Conservation (phyloP, 2,113 vertebrate genomes). For the Salvator merianae region DNA sequence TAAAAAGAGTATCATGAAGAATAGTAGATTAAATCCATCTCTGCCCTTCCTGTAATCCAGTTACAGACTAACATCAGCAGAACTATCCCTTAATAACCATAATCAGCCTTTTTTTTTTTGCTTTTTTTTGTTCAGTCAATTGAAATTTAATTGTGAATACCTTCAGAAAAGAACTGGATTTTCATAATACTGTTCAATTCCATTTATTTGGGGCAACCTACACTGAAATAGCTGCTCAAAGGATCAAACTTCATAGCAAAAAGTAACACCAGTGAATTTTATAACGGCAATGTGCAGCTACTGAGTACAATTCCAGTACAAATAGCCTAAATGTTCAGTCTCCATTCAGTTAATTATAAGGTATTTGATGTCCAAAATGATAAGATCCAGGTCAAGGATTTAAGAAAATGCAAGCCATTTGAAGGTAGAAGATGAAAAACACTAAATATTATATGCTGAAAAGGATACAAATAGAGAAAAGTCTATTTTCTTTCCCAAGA, state of each 20-base stretch:
- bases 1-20: conserved; percentile 30
- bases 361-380: conserved; percentile 24
- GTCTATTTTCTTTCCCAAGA: too few relatives aligned
- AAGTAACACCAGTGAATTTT: conserved; percentile 46
- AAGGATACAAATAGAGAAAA: neutral
- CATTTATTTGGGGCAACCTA: conserved; percentile 51
- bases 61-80: conserved; percentile 29
- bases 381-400: conserved; percentile 33
- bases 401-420: conserved; percentile 12
- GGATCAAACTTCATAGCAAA: conserved; percentile 58
- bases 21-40: conserved; percentile 10
- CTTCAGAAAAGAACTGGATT: conserved; percentile 38
- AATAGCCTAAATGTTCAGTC: conserved; percentile 53
- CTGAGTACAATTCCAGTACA: conserved; percentile 49
- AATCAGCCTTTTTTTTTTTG: conserved; percentile 38
- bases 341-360: conserved; percentile 54
- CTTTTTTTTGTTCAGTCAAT: conserved; percentile 43
- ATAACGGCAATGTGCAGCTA: conserved; percentile 57
- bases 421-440: neutral
- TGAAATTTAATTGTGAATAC: conserved; percentile 66
- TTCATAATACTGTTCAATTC: conserved; percentile 49
- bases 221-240: conserved; percentile 51
- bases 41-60: neutral
- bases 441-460: neutral
- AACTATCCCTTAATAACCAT: conserved; percentile 48